Conservation (phyloP, 2,888 invertebrate genomes). For the Tetragnatha montana region DNA sequence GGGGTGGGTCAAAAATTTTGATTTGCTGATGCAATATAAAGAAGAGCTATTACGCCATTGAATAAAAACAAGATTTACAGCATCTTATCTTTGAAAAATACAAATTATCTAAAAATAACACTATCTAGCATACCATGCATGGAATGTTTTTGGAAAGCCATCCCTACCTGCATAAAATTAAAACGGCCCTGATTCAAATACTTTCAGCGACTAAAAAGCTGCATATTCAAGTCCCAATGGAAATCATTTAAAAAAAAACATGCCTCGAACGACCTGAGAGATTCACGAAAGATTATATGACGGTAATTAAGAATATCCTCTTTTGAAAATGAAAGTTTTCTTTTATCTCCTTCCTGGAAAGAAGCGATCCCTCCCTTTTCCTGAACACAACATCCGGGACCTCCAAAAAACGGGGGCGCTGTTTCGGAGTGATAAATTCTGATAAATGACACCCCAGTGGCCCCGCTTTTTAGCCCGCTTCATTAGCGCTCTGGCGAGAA, state of each 20-base stretch:
- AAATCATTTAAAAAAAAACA: neutral
- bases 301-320: constrained; percentile 19
- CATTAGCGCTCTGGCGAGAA: constrained; percentile 23
- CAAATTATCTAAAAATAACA: no score
- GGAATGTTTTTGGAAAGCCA: no score
- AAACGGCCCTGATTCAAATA: no score
- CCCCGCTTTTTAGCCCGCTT: constrained; percentile 42
- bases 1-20: no score
- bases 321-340: constrained; percentile 26
- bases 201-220: no score
- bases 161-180: no score
- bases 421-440: constrained; percentile 37
- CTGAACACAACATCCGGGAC: neutral
- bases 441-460: constrained; percentile 44
- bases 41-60: no score
- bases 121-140: no score
- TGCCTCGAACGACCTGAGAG: neutral
- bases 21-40: no score
- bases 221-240: no score
- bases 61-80: no score
- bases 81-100: no score
- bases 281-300: neutral
- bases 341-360: neutral
- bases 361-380: neutral
- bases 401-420: neutral